Evolutionary conservation across 2,113 vertebrate species (phyloP).

Genomic region (Oriolus oriolus): DNA sequence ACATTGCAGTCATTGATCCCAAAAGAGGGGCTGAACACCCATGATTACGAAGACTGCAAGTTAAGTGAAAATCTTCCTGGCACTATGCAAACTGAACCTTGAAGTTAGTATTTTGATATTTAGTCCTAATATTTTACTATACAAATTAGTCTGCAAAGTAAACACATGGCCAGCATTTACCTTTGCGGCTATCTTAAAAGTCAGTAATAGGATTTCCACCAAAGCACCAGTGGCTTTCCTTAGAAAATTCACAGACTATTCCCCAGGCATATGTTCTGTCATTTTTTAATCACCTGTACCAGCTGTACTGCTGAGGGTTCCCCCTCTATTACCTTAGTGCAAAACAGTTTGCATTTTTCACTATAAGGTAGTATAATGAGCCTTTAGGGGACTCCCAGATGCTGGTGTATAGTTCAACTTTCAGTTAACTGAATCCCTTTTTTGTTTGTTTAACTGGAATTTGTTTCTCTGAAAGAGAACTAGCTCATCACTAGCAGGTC

Average conservation of each 20-base stretch:
- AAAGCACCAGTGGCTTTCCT: background rate
- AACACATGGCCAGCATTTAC: background rate
- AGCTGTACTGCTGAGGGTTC: background rate
- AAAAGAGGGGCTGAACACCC: background rate
- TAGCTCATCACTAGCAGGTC: background rate
- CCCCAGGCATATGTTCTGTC: background rate
- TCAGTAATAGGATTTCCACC: background rate
- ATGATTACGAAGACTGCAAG: background rate
- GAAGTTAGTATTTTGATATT: background rate
- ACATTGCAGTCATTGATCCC: background rate
- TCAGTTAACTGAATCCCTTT: conserved; percentile 1
- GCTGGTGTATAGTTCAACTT: conserved; percentile 19
- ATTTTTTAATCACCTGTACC: conserved; percentile 40
- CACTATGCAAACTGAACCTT: background rate
- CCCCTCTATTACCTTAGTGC: conserved; percentile 8
- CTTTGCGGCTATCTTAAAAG: background rate
- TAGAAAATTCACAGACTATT: background rate
- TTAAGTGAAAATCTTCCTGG: background rate
- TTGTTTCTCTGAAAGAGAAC: conserved; percentile 24
- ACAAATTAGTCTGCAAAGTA: background rate
- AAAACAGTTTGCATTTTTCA: conserved; percentile 49
- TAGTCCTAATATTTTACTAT: background rate
- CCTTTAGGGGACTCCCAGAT: background rate
- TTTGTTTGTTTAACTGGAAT: conserved; percentile 12
- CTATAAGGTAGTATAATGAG: conserved; percentile 3